Base-by-base conservation (phyloP, 2,888 invertebrate species). In the Tetragnatha montana region DNA sequence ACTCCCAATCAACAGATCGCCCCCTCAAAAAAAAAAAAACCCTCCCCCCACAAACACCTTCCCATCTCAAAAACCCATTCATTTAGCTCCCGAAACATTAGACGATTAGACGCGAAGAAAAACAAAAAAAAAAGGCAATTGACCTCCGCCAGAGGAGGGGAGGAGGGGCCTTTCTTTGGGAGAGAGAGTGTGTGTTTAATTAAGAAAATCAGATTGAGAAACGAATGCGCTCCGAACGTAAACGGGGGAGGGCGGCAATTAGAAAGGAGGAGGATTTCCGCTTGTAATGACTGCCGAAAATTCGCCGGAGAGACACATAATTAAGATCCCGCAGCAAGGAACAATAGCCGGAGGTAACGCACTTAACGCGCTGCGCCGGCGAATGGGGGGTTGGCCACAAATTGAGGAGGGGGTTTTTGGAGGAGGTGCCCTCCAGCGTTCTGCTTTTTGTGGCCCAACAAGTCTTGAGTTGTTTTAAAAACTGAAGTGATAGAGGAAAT, bases 261-360 rank as follows among this genome's bases (percentile, higher is more conserved):
- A 89, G 89, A 89, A 89, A 85, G 89, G 89, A 89, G 89, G 89
- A 85, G 89, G 89, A 89, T 89, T 89, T 89, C 89, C 89, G 89
- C 85, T 89, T 89, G 89, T 89, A 89, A 89, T 89, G 89, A 89
- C 89, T 89, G 85, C 89, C 89, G 89, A 89, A 89, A 89, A 89
- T 89, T 89, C 85, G 85, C 85, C 89, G 89, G 85, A 89, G 89
- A 89, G 89, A 90, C 89, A 82, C 89, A 90, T 90, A 90, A 90
- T 90, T 90, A 90, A 90, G 89, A 90, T 87, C 89, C 87, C 89
- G 89, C 89, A 90, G 87, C 86, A 87, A 69, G 70, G 86, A 90
- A 90, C 89, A 90, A 90, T 90, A 75, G 89, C 89, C 89, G 79
- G 89, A 90, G 89, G 89, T 90, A 90, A 90, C 86, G 87, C 89